A percentile compares a stretch with the other conserved stretches of the same genome.
Conservation (phyloP, 2,797 vertebrate genomes). For the Gephyroberyx darwinii region DNA sequence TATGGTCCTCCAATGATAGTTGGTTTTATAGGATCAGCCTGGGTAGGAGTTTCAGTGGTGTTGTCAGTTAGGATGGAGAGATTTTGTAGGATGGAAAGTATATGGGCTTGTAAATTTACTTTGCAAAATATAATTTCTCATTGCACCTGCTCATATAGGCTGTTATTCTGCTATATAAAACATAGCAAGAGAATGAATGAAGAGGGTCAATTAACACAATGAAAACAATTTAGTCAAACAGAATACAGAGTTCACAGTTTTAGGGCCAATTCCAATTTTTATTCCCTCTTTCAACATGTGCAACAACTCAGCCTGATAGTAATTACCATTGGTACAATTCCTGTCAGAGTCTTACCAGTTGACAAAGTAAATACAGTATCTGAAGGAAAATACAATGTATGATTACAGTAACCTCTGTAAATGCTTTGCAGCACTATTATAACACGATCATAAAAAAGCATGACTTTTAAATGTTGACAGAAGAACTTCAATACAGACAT, state of each 20-base stretch:
- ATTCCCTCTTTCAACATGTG: constrained; percentile 41
- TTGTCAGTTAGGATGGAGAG: neutral
- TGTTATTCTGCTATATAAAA: neutral
- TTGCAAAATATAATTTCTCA: neutral
- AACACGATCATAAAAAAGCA: constrained; percentile 12
- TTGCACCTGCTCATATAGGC: neutral
- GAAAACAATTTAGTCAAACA: neutral
- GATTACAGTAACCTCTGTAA: constrained; percentile 16
- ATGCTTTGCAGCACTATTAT: constrained; percentile 8
- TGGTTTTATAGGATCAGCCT: neutral
- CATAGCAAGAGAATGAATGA: neutral
- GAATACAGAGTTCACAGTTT: neutral
- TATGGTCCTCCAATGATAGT: neutral
- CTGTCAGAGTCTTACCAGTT: constrained; percentile 17
- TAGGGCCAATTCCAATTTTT: constrained; percentile 41
- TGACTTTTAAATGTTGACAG: constrained; percentile 25
- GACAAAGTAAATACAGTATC: constrained; percentile 24
- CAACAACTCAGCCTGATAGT: constrained; percentile 32
- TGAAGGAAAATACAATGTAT: constrained; percentile 17
- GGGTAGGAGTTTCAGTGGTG: neutral
- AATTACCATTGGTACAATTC: constrained; percentile 13
- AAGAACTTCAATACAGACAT: constrained; percentile 30
- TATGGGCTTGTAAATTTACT: no score
- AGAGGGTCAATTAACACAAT: neutral
- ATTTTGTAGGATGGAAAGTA: neutral